These are phyloP conservation scores for Aurelia coerulea DNA, from an alignment of 30 jellyfish, hydroid and myxozoan genomes.

Conservation along the genomic window DNA sequence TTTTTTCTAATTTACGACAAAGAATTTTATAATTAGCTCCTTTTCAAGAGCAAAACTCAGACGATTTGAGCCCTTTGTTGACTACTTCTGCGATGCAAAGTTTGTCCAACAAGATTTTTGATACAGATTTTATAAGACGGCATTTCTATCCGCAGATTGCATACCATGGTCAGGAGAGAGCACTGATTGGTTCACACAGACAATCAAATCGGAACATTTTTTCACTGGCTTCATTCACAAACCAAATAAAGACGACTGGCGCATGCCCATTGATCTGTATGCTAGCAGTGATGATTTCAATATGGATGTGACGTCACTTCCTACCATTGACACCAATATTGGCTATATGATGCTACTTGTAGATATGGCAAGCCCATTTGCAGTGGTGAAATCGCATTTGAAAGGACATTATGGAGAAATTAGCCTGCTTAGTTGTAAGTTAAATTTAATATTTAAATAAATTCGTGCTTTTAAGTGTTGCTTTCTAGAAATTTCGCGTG, in stretches of 20 bases:
- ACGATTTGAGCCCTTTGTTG: too few relatives aligned
- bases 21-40: too few relatives aligned
- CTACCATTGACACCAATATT: constrained; percentile 76
- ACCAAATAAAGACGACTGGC: constrained; percentile 6
- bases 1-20: too few relatives aligned
- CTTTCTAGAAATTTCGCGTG: too few relatives aligned
- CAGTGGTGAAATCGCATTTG: constrained; percentile 31
- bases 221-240: constrained; percentile 63
- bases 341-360: constrained; percentile 78
- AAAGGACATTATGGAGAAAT: constrained; percentile 31
- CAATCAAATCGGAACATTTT: constrained; percentile 52
- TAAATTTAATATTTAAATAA: too few relatives aligned
- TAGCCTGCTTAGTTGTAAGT: constrained; percentile 51
- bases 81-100: too few relatives aligned
- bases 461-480: background rate
- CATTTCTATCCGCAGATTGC: constrained; percentile 18
- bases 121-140: too few relatives aligned
- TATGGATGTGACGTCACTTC: constrained; percentile 36
- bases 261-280: constrained; percentile 70
- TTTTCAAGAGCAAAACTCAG: too few relatives aligned
- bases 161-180: constrained; percentile 70
- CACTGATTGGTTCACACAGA: constrained; percentile 64
- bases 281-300: constrained; percentile 19
- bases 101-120: too few relatives aligned
- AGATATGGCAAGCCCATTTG: constrained; percentile 59